Evolutionary conservation across 2,797 vertebrate genomes (phyloP).

Genomic region (Sebastes paucispinis): DNA sequence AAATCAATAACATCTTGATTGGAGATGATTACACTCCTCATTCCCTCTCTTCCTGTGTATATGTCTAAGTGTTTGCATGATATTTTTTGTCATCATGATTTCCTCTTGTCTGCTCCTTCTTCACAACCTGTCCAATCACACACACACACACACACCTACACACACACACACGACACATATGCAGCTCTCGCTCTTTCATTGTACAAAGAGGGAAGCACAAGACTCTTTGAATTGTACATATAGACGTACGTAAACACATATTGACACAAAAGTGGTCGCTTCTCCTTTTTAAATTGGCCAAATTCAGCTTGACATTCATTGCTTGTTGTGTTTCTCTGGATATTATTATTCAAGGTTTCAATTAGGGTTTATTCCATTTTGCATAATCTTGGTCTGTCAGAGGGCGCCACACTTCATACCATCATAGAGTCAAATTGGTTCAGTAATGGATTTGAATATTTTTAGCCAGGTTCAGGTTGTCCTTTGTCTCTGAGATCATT

Average conservation of each 20-base stretch:
- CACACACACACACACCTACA: not conserved
- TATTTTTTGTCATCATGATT: conserved; percentile 53
- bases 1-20: conserved; percentile 79
- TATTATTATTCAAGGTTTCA: not conserved
- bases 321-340: not conserved
- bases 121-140: conserved; percentile 47
- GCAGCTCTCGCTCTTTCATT: not conserved
- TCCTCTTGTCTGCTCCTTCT: conserved; percentile 31
- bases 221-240: not conserved
- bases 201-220: not conserved
- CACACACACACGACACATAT: not conserved
- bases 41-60: conserved; percentile 54
- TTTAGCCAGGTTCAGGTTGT: not conserved
- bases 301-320: not conserved
- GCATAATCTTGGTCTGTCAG: not conserved
- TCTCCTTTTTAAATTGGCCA: not conserved
- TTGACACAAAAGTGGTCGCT: not conserved
- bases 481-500: not conserved
- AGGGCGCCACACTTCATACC: not conserved
- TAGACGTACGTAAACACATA: not conserved
- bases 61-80: conserved; percentile 43
- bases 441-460: not conserved
- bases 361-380: not conserved
- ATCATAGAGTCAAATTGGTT: not conserved
- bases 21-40: conserved; percentile 72